These are phyloP conservation scores for Graphium colonna DNA, from an alignment of 2,888 invertebrate genomes.

Conservation along the genomic window DNA sequence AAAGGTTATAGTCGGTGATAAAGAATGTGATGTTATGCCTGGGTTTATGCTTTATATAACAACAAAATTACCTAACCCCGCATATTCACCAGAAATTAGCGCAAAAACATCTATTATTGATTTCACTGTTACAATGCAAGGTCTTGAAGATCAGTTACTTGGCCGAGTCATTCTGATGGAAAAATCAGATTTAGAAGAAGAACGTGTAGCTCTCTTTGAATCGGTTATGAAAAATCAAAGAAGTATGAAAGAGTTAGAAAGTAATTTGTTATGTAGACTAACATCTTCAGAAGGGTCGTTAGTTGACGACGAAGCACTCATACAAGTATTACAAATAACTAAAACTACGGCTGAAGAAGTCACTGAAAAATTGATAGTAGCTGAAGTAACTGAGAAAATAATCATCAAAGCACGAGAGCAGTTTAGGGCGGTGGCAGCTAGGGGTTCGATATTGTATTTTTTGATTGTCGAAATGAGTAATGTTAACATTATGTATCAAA, in stretches of 20 bases:
- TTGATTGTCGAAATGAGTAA: conserved; percentile 98
- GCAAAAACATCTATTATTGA: conserved; percentile 98
- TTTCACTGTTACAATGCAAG: conserved; percentile 98
- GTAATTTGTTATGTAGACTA: conserved; percentile 92
- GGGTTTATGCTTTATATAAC: conserved; percentile 97
- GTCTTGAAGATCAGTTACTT: conserved; percentile 95
- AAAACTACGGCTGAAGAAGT: conserved; percentile 96
- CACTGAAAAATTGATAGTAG: conserved; percentile 94
- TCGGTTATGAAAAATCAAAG: conserved; percentile 98
- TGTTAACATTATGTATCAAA: conserved; percentile 98
- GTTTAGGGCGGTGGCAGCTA: conserved; percentile 95
- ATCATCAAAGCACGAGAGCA: conserved; percentile 97
- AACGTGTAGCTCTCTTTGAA: conserved; percentile 94
- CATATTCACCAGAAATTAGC: conserved; percentile 97
- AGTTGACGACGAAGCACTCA: conserved; percentile 97
- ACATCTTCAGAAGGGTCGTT: conserved; percentile 96
- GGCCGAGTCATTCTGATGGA: conserved; percentile 97
- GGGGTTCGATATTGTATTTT: conserved; percentile 97
- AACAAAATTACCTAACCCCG: conserved; percentile 96
- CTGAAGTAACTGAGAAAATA: conserved; percentile 96
- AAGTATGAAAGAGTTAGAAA: conserved; percentile 97
- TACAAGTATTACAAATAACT: conserved; percentile 92
- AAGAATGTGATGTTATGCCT: conserved; percentile 97
- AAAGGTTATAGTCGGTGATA: conserved; percentile 96
- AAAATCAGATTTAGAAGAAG: conserved; percentile 96